Conservation (phyloP, 2,797 vertebrate species). For the Pitangus sulphuratus region DNA sequence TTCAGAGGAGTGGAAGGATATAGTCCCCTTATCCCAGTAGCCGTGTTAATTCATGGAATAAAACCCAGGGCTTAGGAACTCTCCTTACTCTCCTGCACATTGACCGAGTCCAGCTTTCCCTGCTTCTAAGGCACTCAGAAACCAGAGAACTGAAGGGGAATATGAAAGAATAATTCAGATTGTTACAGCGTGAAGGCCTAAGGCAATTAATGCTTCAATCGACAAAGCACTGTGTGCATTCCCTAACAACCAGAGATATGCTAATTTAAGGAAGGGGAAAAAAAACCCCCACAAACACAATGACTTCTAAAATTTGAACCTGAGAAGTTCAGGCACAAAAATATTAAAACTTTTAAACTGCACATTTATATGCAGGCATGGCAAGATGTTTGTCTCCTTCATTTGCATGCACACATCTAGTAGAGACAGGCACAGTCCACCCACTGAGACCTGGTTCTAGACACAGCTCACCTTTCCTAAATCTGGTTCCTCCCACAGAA, state of each 20-base stretch:
- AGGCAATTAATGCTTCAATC: constrained; percentile 42
- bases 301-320: constrained; percentile 16
- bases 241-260: constrained; percentile 31
- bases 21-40: neutral
- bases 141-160: neutral
- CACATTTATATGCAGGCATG: neutral
- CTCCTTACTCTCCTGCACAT: neutral
- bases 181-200: neutral
- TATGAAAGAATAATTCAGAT: constrained; percentile 4
- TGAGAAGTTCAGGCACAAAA: neutral
- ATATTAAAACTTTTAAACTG: neutral
- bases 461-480: neutral
- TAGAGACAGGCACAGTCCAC: neutral
- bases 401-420: neutral
- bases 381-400: neutral
- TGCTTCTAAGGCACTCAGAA: neutral
- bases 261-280: neutral
- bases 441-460: neutral
- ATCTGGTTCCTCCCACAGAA: neutral
- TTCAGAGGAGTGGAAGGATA: constrained; percentile 23
- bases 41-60: neutral
- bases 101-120: neutral
- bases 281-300: neutral
- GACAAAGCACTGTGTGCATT: neutral
- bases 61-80: neutral